These are phyloP conservation scores for Gnathonemus longibarbis DNA, from an alignment of 2,113 vertebrate species.

Conservation along the genomic window DNA sequence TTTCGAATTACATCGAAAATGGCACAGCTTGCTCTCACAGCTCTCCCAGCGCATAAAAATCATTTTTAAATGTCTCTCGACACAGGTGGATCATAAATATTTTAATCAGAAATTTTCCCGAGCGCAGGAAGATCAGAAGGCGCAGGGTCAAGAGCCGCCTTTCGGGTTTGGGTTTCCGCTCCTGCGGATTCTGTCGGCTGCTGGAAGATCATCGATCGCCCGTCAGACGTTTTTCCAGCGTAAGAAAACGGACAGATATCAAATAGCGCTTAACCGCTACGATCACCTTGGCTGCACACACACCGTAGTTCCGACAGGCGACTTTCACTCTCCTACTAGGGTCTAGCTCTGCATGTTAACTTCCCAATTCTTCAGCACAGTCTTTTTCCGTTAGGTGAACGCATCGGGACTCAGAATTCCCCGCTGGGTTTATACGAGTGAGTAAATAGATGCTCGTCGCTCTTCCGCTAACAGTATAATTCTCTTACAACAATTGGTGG, in stretches of 20 bases:
- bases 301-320: background rate
- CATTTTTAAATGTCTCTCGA: background rate
- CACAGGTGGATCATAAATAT: background rate
- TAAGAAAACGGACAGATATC: background rate
- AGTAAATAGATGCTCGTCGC: slow-evolving; percentile 55
- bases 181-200: background rate
- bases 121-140: too few species aligned
- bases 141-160: background rate
- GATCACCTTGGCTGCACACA: background rate
- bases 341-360: background rate
- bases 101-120: background rate
- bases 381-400: background rate
- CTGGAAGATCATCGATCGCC: background rate
- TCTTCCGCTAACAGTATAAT: slow-evolving; percentile 55
- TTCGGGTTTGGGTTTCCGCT: background rate
- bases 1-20: background rate
- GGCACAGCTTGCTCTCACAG: background rate
- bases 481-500: slow-evolving; percentile 45
- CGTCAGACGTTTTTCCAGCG: background rate
- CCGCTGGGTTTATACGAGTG: slow-evolving; percentile 37
- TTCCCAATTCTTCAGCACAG: background rate
- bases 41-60: background rate
- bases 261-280: background rate
- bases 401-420: background rate
- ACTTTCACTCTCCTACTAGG: background rate